A percentile compares a stretch with the other conserved stretches of the same genome.
These are phyloP conservation scores for Vespertilio murinus DNA, from an alignment of 2,797 vertebrate species.

Conservation along the genomic window DNA sequence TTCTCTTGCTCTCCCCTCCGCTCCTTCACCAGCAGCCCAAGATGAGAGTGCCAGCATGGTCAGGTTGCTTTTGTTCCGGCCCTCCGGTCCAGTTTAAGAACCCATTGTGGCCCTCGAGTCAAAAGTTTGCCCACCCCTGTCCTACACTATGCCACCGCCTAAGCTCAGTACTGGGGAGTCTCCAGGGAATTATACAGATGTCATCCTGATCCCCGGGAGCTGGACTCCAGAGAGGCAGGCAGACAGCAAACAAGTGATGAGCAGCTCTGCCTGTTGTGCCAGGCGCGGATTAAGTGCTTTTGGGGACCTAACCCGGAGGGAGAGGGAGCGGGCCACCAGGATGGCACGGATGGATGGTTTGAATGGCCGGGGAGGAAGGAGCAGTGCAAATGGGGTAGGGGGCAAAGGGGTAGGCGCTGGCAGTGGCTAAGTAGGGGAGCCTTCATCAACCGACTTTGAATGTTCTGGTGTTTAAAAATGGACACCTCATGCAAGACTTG, in stretches of 20 bases:
- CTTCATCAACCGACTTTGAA: neutral
- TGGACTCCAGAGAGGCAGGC: neutral
- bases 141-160: rapidly evolving
- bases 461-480: neutral
- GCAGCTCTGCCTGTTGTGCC: rapidly evolving
- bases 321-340: neutral
- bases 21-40: too few relatives aligned
- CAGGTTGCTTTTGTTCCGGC: too few relatives aligned
- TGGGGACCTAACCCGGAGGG: too few relatives aligned
- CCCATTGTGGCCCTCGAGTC: too few relatives aligned
- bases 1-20: too few relatives aligned
- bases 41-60: too few relatives aligned
- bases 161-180: rapidly evolving
- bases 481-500: neutral
- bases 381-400: too few relatives aligned
- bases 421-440: too few relatives aligned
- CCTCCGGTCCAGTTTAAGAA: too few relatives aligned
- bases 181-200: too few relatives aligned
- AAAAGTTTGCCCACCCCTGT: too few relatives aligned
- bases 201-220: too few relatives aligned
- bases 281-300: neutral
- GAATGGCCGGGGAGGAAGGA: neutral
- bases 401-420: rapidly evolving
- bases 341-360: rapidly evolving
- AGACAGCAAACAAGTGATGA: rapidly evolving